These are phyloP conservation scores for Heliconius hortense DNA, from an alignment of 2,888 invertebrate genomes.

Conservation along the genomic window DNA sequence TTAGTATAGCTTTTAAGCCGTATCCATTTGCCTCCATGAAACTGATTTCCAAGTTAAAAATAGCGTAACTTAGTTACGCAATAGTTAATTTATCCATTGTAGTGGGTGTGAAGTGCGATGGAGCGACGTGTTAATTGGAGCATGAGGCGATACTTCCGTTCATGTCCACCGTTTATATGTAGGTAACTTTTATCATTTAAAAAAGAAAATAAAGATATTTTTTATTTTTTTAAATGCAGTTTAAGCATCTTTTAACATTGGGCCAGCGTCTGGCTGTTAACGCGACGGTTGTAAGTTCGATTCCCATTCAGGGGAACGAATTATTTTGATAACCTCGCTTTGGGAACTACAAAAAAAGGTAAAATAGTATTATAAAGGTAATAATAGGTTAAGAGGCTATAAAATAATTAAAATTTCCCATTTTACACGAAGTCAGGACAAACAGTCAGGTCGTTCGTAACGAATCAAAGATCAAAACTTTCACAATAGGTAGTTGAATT, in stretches of 20 bases:
- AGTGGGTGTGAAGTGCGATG: not conserved
- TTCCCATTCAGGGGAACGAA: no score
- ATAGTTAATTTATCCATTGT: not conserved
- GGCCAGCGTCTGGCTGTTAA: no score
- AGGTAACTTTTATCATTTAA: not conserved
- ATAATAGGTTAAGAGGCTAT: no score
- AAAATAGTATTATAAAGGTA: no score
- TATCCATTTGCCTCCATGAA: not conserved
- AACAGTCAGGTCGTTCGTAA: not conserved
- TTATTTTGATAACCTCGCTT: no score
- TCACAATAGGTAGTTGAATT: not conserved
- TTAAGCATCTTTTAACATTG: no score
- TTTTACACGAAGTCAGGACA: not conserved
- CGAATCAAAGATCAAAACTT: constrained; percentile 15
- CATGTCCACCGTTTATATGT: not conserved
- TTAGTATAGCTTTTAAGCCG: not conserved
- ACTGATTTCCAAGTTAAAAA: not conserved
- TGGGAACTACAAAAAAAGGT: no score
- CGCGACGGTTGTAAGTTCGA: no score
- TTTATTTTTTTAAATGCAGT: no score
- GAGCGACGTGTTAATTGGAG: not conserved
- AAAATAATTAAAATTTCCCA: no score
- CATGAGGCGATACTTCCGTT: not conserved
- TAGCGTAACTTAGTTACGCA: not conserved
- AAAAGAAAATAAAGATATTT: no score